These are phyloP conservation scores for Acanthis flammea DNA, from an alignment of 2,797 vertebrate genomes.

Conservation along the genomic window DNA sequence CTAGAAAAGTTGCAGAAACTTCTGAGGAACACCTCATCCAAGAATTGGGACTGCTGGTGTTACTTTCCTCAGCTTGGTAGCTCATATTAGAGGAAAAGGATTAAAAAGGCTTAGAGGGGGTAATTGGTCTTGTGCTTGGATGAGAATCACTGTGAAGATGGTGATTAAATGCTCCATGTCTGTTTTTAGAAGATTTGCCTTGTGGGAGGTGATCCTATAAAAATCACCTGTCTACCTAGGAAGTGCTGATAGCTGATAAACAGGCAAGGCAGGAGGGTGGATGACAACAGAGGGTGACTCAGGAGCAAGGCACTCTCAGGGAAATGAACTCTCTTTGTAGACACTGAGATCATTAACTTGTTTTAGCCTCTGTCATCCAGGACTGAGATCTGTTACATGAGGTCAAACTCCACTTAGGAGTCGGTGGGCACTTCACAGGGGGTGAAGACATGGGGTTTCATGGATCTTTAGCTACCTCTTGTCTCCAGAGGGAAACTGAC, in stretches of 20 bases:
- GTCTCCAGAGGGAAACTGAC: neutral
- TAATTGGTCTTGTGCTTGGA: neutral
- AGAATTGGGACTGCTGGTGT: neutral
- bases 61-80: neutral
- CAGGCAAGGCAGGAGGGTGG: neutral
- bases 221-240: neutral
- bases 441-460: neutral
- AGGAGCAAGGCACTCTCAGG: neutral
- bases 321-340: neutral
- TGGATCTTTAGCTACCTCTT: neutral
- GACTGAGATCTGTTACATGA: neutral
- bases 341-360: neutral
- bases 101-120: neutral
- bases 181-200: neutral
- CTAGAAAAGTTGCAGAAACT: neutral
- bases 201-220: neutral
- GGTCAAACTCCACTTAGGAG: neutral
- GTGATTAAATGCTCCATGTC: neutral
- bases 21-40: neutral
- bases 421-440: neutral
- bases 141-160: fast-evolving
- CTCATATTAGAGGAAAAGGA: neutral
- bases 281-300: neutral
- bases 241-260: neutral
- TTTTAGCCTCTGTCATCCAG: neutral